These are phyloP conservation scores for Mormyrus hasselquistii DNA, from an alignment of 2,797 vertebrate species.

Conservation along the genomic window DNA sequence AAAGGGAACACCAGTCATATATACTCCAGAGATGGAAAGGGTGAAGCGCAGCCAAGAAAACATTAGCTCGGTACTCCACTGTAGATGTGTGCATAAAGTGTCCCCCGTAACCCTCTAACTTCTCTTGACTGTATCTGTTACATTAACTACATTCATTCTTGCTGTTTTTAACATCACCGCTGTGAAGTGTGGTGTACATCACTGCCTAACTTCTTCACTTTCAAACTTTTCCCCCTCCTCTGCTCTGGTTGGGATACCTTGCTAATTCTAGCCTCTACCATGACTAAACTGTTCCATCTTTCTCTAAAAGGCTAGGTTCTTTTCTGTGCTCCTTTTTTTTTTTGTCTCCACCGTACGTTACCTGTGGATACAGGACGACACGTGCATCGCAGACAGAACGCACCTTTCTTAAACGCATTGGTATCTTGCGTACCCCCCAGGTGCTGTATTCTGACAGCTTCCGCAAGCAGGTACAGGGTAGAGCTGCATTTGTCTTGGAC, in stretches of 20 bases:
- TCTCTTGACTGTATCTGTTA: constrained; percentile 45
- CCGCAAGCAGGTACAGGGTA: constrained; percentile 94
- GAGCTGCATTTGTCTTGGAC: constrained; percentile 87
- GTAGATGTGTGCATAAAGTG: constrained; percentile 7
- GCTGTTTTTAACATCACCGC: constrained; percentile 30
- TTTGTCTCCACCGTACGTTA: neutral
- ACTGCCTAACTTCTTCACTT: constrained; percentile 21
- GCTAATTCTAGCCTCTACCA: constrained; percentile 55
- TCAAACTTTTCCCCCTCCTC: neutral
- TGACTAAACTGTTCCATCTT: constrained; percentile 42
- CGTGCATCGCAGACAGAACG: neutral
- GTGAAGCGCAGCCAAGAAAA: constrained; percentile 97
- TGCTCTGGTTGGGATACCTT: constrained; percentile 21
- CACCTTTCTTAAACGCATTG: neutral
- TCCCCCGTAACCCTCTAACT: constrained; percentile 56
- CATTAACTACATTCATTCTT: constrained; percentile 50
- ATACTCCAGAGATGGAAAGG: constrained; percentile 97
- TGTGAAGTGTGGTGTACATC: constrained; percentile 41
- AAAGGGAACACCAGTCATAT: constrained; percentile 85
- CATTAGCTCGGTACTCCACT: constrained; percentile 88
- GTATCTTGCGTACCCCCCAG: constrained; percentile 48
- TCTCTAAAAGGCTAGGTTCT: constrained; percentile 28
- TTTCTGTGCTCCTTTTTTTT: constrained; percentile 14
- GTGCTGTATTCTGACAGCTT: constrained; percentile 95
- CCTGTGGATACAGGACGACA: neutral